Conservation (phyloP, 2,113 vertebrate species). For the Leucoraja erinaceus region DNA sequence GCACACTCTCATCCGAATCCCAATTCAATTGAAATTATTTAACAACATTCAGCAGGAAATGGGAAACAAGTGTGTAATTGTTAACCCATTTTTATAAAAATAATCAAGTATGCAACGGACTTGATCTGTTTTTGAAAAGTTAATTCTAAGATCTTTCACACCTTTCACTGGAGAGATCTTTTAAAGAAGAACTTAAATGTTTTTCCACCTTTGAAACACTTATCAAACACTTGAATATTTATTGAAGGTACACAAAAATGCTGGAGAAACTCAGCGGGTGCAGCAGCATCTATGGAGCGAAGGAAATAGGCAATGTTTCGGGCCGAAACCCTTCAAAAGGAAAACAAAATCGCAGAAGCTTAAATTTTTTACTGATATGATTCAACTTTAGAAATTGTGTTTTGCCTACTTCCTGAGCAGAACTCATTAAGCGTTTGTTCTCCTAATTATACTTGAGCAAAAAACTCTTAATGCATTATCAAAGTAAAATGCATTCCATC, state of each 20-base stretch:
- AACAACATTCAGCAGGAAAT: not conserved
- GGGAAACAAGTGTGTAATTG: not conserved
- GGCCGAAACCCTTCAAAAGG: too few relatives aligned
- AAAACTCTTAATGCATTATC: not conserved
- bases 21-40: not conserved
- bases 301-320: too few relatives aligned
- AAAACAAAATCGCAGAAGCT: not conserved
- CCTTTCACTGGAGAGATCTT: not conserved
- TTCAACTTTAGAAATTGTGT: not conserved
- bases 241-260: too few relatives aligned
- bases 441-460: not conserved
- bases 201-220: not conserved
- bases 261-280: too few relatives aligned
- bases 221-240: not conserved
- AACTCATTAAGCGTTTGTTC: not conserved
- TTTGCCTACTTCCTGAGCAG: not conserved
- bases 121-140: not conserved
- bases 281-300: too few relatives aligned
- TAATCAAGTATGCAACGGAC: not conserved
- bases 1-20: not conserved
- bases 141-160: not conserved
- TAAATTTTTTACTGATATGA: not conserved
- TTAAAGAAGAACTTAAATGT: not conserved
- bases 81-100: not conserved
- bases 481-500: not conserved